A percentile compares a stretch with the other conserved stretches of the same genome.
phyloP scores from a whole-genome alignment of 2,113 vertebrate genomes.

The Andinoacara biseriatus region DNA sequence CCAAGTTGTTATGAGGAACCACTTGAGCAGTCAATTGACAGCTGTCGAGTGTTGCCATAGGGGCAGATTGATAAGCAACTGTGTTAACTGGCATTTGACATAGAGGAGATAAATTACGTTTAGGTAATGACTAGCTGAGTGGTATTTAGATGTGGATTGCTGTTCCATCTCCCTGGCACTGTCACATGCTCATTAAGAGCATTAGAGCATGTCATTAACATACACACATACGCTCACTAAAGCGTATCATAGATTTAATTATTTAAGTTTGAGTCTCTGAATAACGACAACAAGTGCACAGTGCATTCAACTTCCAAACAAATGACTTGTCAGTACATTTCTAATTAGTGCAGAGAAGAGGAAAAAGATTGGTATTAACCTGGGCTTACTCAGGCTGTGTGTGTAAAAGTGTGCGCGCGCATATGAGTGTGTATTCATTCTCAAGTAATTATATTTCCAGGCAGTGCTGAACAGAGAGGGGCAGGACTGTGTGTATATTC shows the following conservation, averaged over 20 bases:
- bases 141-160: constrained; percentile 29
- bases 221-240: constrained; percentile 60
- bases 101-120: constrained; percentile 36
- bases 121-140: constrained; percentile 42
- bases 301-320: constrained; percentile 72
- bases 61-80: constrained; percentile 61
- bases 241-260: constrained; percentile 73
- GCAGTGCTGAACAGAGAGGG: constrained; percentile 52
- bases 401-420: constrained; percentile 5
- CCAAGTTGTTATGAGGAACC: constrained; percentile 39
- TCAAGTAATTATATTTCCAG: constrained; percentile 79
- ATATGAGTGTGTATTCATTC: constrained; percentile 50
- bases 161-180: constrained; percentile 25
- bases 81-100: constrained; percentile 46
- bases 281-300: constrained; percentile 65
- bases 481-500: constrained; percentile 70
- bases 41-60: constrained; percentile 45
- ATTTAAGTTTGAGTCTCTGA: constrained; percentile 62
- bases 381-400: constrained; percentile 56
- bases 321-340: constrained; percentile 68
- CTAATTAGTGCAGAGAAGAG: constrained; percentile 72
- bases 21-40: constrained; percentile 59
- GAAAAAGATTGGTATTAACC: constrained; percentile 74
- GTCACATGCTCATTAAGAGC: constrained; percentile 66
- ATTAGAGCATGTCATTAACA: constrained; percentile 73